Evolutionary conservation across 2,797 vertebrate genomes (phyloP), one percentile per base, ranked within the genome.

Genomic region (Cryptoblepharus egeriae): DNA sequence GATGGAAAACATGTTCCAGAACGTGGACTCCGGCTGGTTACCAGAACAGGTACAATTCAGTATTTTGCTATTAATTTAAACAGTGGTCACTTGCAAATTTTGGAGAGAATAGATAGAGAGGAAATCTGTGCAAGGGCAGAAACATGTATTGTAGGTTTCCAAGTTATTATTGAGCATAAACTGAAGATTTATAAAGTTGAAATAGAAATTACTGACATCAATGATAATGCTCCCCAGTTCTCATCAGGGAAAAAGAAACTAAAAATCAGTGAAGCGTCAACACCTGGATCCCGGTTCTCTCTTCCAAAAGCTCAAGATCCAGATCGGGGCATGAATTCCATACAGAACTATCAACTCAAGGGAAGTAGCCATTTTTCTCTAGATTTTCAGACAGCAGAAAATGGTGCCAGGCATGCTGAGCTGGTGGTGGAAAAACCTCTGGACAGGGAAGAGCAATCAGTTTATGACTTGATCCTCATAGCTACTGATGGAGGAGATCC

Each of bases 161-260:
- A 94, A 78, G 81, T 91, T 13, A 88, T 93, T 3, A 37, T 93
- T 75, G 93, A 95, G 74, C 92, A 89, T 12, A 91, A 92, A 4
- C 75, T 94, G 1, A 91, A 94, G 45, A 89, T 94, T 37, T 91
- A 96, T 22, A 92, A 95, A 20, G 88, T 96, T 1, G 72, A 87
- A 6, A 89, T 97, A 0, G 95, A 97, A 83, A 89, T 97, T 30
- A 81, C 88, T 1, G 96, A 97, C 80, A 82, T 96, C 0, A 97
- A 97, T 77, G 96, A 97, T 49, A 92, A 97, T 39, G 65, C 85
- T 0, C 96, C 96, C 0, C 82, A 1, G 11, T 96, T 97, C 85
- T 92, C 95, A 88, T 95, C 87, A 76, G 90, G 94, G 63, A 85
- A 95, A 82, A 94, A 95, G 85, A 93, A 79, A 93, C 94, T 93